Base-by-base conservation (phyloP, 2,888 invertebrate species). In the Acleris emargana region DNA sequence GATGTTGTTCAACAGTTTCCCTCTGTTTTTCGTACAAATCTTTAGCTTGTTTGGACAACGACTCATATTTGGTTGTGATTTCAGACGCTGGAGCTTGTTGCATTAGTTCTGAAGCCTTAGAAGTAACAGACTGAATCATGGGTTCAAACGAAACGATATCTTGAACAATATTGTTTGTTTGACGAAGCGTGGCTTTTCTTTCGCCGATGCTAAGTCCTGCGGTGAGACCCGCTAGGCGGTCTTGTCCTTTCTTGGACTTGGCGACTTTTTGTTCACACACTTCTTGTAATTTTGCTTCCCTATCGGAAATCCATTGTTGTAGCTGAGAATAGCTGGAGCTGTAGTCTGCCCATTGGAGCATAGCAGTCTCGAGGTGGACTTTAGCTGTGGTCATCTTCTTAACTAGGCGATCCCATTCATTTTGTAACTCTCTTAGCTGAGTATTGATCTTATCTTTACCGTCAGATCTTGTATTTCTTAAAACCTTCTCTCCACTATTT, bases 91-190 rank as follows among this genome's bases (percentile, higher is more conserved):
- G 98, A 62, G 96, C 97, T 68, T 97, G 97, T 89, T 97, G 97
- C 88, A 97, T 96, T 74, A 98, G 93, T 88, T 97, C 97, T 75
- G 97, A 97, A 70, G 98, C 98, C 92, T 98, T 99, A 60, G 96
- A 97, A 62, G 97, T 96, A 49, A 98, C 97, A 51, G 98, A 98
- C 85, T 98, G 98, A 76, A 99, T 98, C 97, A 99, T 98, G 58
- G 98, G 98, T 86, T 99, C 98, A 88, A 98, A 98, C 60, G 98
- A 97, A 72, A 98, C 97, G 81, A 99, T 98, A 88, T 99, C 99
- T 91, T 98, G 98, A 51, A 98, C 97, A 80, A 98, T 97, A 85
- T 97, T 97, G 89, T 97, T 97, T 64, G 98, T 98, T 90, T 97
- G 97, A 73, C 98, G 94, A 53, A 98, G 93, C 77, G 96, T 97